These are phyloP conservation scores for Clarias platycephalus DNA, from an alignment of 2,797 vertebrate genomes.

Conservation along the genomic window DNA sequence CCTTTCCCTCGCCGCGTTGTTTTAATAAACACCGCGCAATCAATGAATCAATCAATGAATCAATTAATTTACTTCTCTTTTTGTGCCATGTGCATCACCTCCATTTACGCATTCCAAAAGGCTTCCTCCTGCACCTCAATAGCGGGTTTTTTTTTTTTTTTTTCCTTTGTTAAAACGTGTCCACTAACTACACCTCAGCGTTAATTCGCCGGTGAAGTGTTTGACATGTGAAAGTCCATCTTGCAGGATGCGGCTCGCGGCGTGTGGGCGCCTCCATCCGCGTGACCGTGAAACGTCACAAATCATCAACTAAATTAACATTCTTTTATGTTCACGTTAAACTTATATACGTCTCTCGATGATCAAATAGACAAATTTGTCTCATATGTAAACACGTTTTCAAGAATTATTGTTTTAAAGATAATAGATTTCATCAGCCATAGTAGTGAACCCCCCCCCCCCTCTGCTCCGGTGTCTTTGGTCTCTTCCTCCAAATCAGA, in stretches of 20 bases:
- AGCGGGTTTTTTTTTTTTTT: not conserved
- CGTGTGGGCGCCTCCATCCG: constrained; percentile 53
- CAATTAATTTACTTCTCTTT: constrained; percentile 41
- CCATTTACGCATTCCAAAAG: constrained; percentile 35
- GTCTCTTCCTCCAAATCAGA: constrained; percentile 48
- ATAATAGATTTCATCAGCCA: not conserved
- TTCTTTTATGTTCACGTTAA: not conserved
- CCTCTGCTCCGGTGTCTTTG: constrained; percentile 21
- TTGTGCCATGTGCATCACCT: constrained; percentile 46
- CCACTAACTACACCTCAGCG: no score
- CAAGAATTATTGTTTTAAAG: not conserved
- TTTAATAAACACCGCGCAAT: constrained; percentile 16
- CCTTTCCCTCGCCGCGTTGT: not conserved
- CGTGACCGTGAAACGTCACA: not conserved
- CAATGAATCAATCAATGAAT: not conserved
- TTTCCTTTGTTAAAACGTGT: no score
- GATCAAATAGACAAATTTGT: not conserved
- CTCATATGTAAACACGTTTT: not conserved
- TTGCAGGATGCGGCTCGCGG: constrained; percentile 41
- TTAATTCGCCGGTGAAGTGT: constrained; percentile 30
- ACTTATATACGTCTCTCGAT: not conserved
- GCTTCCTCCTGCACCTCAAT: constrained; percentile 8
- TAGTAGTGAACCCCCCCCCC: not conserved
- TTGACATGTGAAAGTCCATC: constrained; percentile 52
- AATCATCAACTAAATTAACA: not conserved